A percentile compares a stretch with the other conserved stretches of the same genome.
phyloP scores from a whole-genome alignment of 1,140 invertebrate genomes.

The Laodelphax striatellus region DNA sequence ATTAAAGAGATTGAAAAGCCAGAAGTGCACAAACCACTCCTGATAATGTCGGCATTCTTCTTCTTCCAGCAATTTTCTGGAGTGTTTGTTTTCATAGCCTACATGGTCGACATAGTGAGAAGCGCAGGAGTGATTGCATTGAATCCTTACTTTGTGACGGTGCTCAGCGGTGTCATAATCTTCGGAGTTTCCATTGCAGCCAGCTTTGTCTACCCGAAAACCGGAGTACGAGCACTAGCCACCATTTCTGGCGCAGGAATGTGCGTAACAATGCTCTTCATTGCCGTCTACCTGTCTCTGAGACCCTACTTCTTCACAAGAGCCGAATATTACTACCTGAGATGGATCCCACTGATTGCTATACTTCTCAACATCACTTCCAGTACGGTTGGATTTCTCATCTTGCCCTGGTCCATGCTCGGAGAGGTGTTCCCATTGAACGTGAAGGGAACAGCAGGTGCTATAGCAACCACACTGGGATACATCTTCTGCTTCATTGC shows the following conservation, averaged over 20 bases:
- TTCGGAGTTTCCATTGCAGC: constrained; percentile 38
- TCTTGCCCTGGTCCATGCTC: constrained; percentile 52
- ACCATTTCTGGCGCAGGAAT: constrained; percentile 42
- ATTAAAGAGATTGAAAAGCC: constrained; percentile 20
- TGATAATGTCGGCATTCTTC: constrained; percentile 38
- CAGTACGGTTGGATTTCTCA: constrained; percentile 39
- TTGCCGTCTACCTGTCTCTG: constrained; percentile 33
- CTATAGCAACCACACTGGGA: constrained; percentile 47
- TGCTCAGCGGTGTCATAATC: constrained; percentile 39
- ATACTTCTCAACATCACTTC: constrained; percentile 40
- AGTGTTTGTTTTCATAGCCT: constrained; percentile 53
- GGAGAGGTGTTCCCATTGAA: constrained; percentile 33
- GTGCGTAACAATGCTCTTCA: constrained; percentile 37
- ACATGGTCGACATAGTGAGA: constrained; percentile 46
- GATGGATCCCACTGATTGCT: constrained; percentile 36
- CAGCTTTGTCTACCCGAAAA: constrained; percentile 38
- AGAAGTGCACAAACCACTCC: constrained; percentile 35
- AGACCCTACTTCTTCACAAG: neutral
- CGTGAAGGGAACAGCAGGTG: constrained; percentile 46
- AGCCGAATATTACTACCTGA: constrained; percentile 19
- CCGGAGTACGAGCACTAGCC: constrained; percentile 37
- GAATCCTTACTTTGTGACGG: constrained; percentile 25
- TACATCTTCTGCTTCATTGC: constrained; percentile 61
- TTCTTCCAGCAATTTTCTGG: constrained; percentile 45
- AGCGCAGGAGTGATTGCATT: constrained; percentile 35